Percentiles rank a stretch among this genome's conserved stretches.
Evolutionary conservation across 2,113 vertebrate genomes (phyloP).

Genomic region (Miniopterus natalensis): DNA sequence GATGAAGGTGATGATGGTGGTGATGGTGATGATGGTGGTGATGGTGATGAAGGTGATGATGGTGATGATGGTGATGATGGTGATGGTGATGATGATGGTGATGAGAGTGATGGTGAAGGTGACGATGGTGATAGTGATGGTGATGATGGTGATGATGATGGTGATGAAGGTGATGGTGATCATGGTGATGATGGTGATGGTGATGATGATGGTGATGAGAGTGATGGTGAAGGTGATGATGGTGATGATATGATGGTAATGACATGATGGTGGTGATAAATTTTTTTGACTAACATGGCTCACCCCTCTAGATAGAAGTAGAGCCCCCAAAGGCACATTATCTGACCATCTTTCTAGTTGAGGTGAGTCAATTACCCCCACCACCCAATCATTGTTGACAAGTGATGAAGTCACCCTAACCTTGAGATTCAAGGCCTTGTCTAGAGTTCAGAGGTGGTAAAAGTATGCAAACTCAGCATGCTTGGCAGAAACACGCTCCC

Average conservation of each 20-base stretch:
- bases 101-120: accelerated
- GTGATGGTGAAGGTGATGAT: no score
- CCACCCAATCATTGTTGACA: accelerated
- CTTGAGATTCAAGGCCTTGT: background rate
- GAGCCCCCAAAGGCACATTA: background rate
- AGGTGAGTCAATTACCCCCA: background rate
- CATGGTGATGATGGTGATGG: background rate
- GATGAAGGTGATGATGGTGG: accelerated
- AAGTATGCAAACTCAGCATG: accelerated
- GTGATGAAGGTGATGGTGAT: accelerated
- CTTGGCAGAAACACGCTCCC: accelerated
- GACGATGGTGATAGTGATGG: accelerated
- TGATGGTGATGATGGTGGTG: accelerated
- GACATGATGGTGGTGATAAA: background rate
- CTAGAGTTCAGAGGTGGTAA: background rate
- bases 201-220: no score
- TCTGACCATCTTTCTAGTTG: background rate
- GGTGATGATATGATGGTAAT: background rate
- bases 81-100: accelerated
- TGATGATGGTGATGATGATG: accelerated
- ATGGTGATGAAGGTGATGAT: accelerated
- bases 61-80: background rate
- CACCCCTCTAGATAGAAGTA: background rate
- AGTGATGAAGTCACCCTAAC: no score
- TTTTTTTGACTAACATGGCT: background rate